Conservation (phyloP, 2,113 vertebrate genomes). For the Camelus dromedarius region DNA sequence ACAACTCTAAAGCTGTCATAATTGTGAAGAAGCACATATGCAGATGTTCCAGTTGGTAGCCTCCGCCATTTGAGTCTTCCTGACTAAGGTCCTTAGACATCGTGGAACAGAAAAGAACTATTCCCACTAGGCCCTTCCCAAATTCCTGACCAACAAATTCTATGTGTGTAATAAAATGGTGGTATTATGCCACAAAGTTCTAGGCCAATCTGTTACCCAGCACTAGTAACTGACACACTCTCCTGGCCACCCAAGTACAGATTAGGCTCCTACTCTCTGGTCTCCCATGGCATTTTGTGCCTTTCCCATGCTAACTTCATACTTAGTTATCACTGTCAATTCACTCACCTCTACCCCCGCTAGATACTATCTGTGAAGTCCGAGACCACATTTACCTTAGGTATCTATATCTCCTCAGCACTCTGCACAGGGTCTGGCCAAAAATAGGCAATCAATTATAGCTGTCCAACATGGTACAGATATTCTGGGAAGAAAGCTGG, state of each 20-base stretch:
- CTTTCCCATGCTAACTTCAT: not conserved
- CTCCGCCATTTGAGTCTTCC: not conserved
- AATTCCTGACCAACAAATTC: not conserved
- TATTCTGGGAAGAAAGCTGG: slow-evolving; percentile 13
- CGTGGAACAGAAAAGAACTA: slow-evolving; percentile 13
- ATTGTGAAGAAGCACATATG: not conserved
- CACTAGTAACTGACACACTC: not conserved
- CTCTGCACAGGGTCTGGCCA: not conserved
- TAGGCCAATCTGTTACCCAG: not conserved
- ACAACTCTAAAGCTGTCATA: not conserved
- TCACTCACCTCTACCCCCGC: not conserved
- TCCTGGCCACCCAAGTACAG: not conserved
- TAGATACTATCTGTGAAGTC: not conserved
- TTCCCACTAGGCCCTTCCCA: not conserved
- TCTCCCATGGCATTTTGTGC: not conserved
- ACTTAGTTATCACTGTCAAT: not conserved
- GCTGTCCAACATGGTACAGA: not conserved
- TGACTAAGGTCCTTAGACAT: not conserved
- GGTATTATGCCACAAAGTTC: not conserved
- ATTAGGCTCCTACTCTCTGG: not conserved
- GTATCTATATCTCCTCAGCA: not conserved
- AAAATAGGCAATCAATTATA: not conserved
- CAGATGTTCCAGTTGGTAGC: not conserved
- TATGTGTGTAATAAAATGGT: not conserved
- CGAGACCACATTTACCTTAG: not conserved